Evolutionary conservation across 92 coral and sea anemone genomes (phyloP).

Genomic region (Porites rus): DNA sequence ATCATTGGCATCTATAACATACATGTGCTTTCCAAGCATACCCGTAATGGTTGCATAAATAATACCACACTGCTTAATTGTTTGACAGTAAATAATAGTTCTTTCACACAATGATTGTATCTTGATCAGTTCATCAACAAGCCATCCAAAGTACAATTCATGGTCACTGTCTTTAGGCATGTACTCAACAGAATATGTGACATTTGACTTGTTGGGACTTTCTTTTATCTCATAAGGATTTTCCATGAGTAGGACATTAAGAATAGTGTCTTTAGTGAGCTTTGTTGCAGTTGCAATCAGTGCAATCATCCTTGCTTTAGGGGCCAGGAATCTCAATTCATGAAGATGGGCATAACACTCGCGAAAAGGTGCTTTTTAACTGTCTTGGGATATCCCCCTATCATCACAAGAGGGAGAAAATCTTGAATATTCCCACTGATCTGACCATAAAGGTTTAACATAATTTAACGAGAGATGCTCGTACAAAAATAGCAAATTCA

Average conservation of each 20-base stretch:
- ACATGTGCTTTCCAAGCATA: neutral
- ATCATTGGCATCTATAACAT: too few relatives aligned
- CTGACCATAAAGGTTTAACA: slow-evolving; percentile 3
- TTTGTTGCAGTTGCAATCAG: slow-evolving; percentile 61
- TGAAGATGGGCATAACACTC: slow-evolving; percentile 53
- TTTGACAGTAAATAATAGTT: slow-evolving; percentile 53
- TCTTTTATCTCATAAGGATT: slow-evolving; percentile 36
- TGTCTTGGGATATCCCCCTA: slow-evolving; percentile 60
- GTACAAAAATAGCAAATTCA: neutral
- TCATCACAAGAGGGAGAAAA: slow-evolving; percentile 3
- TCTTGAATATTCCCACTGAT: neutral
- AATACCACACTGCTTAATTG: slow-evolving; percentile 8
- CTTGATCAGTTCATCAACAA: slow-evolving; percentile 59
- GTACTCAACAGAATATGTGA: slow-evolving; percentile 59
- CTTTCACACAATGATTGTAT: slow-evolving; percentile 50
- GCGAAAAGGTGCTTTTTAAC: slow-evolving; percentile 42
- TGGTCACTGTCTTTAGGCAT: slow-evolving; percentile 57
- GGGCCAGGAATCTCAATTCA: slow-evolving; percentile 47
- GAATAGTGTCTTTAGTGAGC: slow-evolving; percentile 40
- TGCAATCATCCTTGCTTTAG: slow-evolving; percentile 24
- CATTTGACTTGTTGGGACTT: slow-evolving; percentile 66
- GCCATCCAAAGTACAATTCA: slow-evolving; percentile 58
- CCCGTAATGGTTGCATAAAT: slow-evolving; percentile 55
- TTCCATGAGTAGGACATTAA: slow-evolving; percentile 41
- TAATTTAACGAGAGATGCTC: neutral